phyloP scores from a whole-genome alignment of 2,888 invertebrate species.

The Dicyrtomina minuta region DNA sequence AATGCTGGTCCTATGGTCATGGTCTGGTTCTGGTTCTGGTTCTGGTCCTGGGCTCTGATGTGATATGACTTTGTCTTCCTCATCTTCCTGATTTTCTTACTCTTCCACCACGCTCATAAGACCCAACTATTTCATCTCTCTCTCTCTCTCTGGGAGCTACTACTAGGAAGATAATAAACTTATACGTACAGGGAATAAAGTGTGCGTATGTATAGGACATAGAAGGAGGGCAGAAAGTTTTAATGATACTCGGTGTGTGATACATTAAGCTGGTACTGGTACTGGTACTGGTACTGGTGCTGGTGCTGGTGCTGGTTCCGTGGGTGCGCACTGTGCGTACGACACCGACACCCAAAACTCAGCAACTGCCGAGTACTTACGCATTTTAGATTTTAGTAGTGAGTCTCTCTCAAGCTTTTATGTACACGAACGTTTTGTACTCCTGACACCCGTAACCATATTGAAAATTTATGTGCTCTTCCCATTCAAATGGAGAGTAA shows the following conservation, averaged over 20 bases:
- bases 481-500: slow-evolving; percentile 17
- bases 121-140: too few relatives aligned
- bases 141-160: too few relatives aligned
- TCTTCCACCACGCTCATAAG: neutral
- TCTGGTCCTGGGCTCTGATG: too few relatives aligned
- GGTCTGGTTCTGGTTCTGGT: too few relatives aligned
- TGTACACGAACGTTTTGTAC: slow-evolving; percentile 14
- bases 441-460: slow-evolving; percentile 21
- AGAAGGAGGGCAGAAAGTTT: neutral
- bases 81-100: neutral
- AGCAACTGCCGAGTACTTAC: too few relatives aligned
- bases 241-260: neutral
- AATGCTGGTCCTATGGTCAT: too few relatives aligned
- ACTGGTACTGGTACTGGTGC: neutral
- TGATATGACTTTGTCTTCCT: too few relatives aligned
- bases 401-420: slow-evolving; percentile 1
- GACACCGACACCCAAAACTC: too few relatives aligned
- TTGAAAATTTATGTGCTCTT: slow-evolving; percentile 25
- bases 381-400: too few relatives aligned
- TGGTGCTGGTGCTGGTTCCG: too few relatives aligned
- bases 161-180: too few relatives aligned
- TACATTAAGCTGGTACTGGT: slow-evolving; percentile 5
- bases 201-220: neutral
- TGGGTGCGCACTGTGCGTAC: too few relatives aligned
- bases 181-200: neutral